Evolutionary conservation across 2,888 invertebrate species (phyloP).

Genomic region (Imbricaverruca yamaguchii): DNA sequence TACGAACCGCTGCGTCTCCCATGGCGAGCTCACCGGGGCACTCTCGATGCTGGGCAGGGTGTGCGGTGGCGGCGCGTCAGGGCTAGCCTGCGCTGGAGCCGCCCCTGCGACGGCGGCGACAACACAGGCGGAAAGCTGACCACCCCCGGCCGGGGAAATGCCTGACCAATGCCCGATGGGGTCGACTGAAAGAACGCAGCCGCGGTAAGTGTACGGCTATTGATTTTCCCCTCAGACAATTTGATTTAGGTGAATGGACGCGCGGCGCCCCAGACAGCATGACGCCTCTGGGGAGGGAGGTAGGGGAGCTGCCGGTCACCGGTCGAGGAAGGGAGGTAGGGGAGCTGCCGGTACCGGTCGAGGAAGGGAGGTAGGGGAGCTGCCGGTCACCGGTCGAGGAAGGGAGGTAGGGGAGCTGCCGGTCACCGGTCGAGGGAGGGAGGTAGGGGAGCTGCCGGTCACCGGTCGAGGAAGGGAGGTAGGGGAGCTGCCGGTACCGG

Average conservation of each 20-base stretch:
- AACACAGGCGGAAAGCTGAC: not conserved
- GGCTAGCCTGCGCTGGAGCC: not conserved
- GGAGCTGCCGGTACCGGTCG: not conserved
- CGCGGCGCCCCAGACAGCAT: not conserved
- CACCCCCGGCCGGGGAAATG: not conserved
- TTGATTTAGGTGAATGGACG: constrained; percentile 7
- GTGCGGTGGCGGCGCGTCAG: not conserved
- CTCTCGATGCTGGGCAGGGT: too few relatives aligned
- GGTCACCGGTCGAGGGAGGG: not conserved
- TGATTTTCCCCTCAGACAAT: constrained; percentile 5
- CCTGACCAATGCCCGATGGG: not conserved
- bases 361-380: not conserved
- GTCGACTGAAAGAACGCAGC: not conserved
- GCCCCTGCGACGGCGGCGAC: not conserved
- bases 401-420: not conserved
- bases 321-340: too few relatives aligned
- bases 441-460: not conserved
- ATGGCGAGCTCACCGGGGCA: too few relatives aligned
- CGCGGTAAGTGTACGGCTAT: not conserved
- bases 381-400: not conserved
- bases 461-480: too few relatives aligned
- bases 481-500: too few relatives aligned
- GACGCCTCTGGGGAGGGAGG: not conserved
- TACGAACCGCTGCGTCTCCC: too few relatives aligned
- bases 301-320: not conserved